These are phyloP conservation scores for Mareca strepera DNA, from an alignment of 2,797 vertebrate species.

Conservation along the genomic window DNA sequence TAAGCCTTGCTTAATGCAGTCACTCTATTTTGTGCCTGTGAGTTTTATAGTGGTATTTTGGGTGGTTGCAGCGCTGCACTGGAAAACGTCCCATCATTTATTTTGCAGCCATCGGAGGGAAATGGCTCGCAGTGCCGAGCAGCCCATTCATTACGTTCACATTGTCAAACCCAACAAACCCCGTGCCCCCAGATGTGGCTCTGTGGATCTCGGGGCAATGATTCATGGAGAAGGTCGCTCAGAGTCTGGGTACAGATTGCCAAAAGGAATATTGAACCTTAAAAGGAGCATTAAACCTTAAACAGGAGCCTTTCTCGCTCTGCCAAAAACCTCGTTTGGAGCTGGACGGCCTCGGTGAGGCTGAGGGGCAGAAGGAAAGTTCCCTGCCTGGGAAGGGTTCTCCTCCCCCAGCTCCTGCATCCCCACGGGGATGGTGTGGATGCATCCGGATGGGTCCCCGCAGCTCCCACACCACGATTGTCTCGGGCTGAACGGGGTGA, in stretches of 20 bases:
- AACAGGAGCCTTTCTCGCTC: neutral
- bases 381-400: too few species aligned
- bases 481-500: too few species aligned
- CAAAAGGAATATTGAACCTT: neutral
- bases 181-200: neutral
- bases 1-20: slow-evolving; percentile 58
- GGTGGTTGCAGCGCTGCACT: slow-evolving; percentile 4
- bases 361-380: too few species aligned
- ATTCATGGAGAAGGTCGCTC: neutral
- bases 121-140: neutral
- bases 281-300: neutral
- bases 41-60: slow-evolving; percentile 15
- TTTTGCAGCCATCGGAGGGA: slow-evolving; percentile 17
- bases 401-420: too few species aligned
- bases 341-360: neutral
- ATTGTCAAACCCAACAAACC: neutral
- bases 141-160: neutral
- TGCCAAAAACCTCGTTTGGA: neutral
- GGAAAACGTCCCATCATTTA: slow-evolving; percentile 46
- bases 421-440: neutral
- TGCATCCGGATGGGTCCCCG: neutral
- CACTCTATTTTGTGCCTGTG: neutral
- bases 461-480: too few species aligned
- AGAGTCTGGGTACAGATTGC: neutral
- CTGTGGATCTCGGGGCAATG: neutral